Conservation (phyloP, 2,888 invertebrate species). For the Pharmacophagus antenor region DNA sequence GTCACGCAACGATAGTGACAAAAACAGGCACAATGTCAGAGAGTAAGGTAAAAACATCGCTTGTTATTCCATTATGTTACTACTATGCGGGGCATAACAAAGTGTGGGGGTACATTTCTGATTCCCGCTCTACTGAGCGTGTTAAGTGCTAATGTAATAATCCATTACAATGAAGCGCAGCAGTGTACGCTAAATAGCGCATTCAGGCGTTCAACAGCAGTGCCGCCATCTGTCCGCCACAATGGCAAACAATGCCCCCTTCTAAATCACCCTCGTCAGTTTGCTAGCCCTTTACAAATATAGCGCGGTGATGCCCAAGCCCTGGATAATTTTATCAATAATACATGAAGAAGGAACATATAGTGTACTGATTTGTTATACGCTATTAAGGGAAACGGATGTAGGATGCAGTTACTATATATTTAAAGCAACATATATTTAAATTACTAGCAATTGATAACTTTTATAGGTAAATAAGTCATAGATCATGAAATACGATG, state of each 20-base stretch:
- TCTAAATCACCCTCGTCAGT: constrained; percentile 69
- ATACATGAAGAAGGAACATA: constrained; percentile 24
- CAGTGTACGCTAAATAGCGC: constrained; percentile 78
- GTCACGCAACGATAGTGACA: constrained; percentile 44
- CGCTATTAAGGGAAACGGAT: background rate
- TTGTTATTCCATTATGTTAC: constrained; percentile 63
- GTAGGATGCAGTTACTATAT: too few species aligned
- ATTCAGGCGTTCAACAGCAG: constrained; percentile 66
- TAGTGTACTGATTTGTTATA: constrained; percentile 5
- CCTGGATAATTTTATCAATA: constrained; percentile 37
- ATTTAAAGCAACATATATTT: background rate
- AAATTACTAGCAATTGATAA: background rate
- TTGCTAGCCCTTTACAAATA: constrained; percentile 75
- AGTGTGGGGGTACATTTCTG: constrained; percentile 65
- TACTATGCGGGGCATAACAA: constrained; percentile 53
- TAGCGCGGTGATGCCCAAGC: constrained; percentile 42
- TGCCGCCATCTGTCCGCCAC: constrained; percentile 75
- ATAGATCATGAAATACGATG: too few species aligned
- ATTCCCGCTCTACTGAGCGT: constrained; percentile 74
- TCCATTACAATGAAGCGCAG: constrained; percentile 78
- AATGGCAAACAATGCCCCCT: constrained; percentile 70
- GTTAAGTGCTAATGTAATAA: constrained; percentile 81
- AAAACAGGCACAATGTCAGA: constrained; percentile 48
- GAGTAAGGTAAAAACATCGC: constrained; percentile 54
- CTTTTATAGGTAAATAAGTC: too few species aligned